A percentile compares a stretch with the other conserved stretches of the same genome.
Evolutionary conservation across 2,113 vertebrate genomes (phyloP).

Genomic region (Mohoua ochrocephala): DNA sequence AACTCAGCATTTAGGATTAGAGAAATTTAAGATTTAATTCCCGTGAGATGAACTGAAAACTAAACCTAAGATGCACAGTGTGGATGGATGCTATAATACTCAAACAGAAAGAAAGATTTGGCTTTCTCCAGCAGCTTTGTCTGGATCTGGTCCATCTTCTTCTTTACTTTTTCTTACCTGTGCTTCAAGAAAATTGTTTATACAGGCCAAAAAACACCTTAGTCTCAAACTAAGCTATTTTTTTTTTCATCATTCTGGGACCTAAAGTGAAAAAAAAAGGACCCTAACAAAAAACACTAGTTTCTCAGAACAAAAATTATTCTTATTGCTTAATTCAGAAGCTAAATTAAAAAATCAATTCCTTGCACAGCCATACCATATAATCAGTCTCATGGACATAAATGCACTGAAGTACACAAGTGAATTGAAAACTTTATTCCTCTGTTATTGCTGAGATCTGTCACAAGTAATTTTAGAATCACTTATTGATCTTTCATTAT

Average conservation of each 20-base stretch:
- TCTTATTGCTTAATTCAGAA: background rate
- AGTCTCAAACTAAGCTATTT: background rate
- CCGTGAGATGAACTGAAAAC: background rate
- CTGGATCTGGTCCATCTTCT: background rate
- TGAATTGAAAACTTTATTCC: background rate
- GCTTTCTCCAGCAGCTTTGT: background rate
- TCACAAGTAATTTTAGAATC: conserved; percentile 9
- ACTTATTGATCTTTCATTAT: background rate
- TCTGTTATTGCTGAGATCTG: background rate
- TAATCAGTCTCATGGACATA: background rate
- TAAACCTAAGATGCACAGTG: background rate
- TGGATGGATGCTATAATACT: background rate
- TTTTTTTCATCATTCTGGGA: background rate
- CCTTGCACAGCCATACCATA: background rate
- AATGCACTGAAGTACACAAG: background rate
- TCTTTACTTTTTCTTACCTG: background rate
- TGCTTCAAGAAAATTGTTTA: background rate
- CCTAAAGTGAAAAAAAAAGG: background rate
- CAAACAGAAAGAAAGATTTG: background rate
- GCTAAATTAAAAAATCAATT: conserved; percentile 17
- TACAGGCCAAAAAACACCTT: background rate
- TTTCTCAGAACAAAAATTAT: background rate
- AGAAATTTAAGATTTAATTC: background rate
- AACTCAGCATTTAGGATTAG: background rate
- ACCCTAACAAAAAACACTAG: background rate